Evolutionary conservation across 1,140 invertebrate genomes (phyloP).

Genomic region (Euschistus heros): DNA sequence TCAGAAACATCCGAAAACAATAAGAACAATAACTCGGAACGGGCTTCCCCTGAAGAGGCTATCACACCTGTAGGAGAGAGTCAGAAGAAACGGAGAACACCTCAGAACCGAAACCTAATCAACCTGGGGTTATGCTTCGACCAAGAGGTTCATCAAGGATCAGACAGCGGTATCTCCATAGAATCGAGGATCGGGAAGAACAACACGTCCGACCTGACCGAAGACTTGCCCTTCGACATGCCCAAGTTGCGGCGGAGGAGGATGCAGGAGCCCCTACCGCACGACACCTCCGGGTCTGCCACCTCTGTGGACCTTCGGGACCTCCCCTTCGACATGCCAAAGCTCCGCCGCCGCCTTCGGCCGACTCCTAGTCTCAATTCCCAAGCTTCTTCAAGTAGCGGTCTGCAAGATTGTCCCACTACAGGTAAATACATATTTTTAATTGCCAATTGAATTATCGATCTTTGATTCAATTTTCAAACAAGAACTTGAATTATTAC

Average conservation of each 20-base stretch:
- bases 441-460: no score
- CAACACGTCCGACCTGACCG: slow-evolving; percentile 34
- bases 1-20: slow-evolving; percentile 67
- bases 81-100: slow-evolving; percentile 44
- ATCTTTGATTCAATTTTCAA: no score
- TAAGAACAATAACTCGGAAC: slow-evolving; percentile 63
- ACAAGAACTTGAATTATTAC: no score
- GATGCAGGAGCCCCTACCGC: slow-evolving; percentile 3
- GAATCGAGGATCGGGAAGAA: slow-evolving; percentile 42
- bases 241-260: slow-evolving; percentile 59
- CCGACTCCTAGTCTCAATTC: slow-evolving; percentile 39
- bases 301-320: slow-evolving; percentile 64
- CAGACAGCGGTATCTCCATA: slow-evolving; percentile 74
- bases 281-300: slow-evolving; percentile 51
- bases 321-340: slow-evolving; percentile 82
- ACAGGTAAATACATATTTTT: not conserved
- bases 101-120: slow-evolving; percentile 65
- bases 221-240: slow-evolving; percentile 79
- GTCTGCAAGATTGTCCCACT: slow-evolving; percentile 53
- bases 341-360: slow-evolving; percentile 56
- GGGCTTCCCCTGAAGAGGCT: slow-evolving; percentile 44
- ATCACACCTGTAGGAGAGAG: slow-evolving; percentile 5
- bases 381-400: slow-evolving; percentile 66
- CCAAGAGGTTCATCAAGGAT: slow-evolving; percentile 61
- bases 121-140: slow-evolving; percentile 54